These are phyloP conservation scores for Ictidomys tridecemlineatus DNA, from an alignment of 2,113 vertebrate genomes.

Conservation along the genomic window DNA sequence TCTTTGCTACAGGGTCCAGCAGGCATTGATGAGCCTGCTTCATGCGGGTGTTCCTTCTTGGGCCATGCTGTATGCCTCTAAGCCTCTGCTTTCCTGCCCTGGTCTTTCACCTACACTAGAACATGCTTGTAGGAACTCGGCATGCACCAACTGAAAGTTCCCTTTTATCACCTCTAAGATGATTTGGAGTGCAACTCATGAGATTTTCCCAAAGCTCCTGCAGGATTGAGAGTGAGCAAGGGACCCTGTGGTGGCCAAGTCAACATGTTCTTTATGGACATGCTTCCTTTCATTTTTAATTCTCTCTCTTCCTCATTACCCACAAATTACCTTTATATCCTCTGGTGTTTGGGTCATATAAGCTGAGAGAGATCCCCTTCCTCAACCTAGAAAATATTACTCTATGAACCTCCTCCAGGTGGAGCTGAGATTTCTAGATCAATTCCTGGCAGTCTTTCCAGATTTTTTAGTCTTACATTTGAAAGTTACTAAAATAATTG, in stretches of 20 bases:
- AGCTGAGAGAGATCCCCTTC: background rate
- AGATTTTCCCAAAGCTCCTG: background rate
- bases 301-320: background rate
- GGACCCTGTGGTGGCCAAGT: background rate
- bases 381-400: background rate
- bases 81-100: background rate
- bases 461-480: background rate
- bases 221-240: background rate
- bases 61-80: background rate
- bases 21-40: background rate
- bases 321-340: background rate
- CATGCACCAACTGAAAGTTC: background rate
- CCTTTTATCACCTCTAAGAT: background rate
- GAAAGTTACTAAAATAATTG: conserved; percentile 45
- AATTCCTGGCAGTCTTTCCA: background rate
- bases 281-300: background rate
- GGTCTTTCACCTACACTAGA: background rate
- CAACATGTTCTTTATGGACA: background rate
- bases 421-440: background rate
- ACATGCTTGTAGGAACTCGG: background rate
- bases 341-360: background rate
- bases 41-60: background rate
- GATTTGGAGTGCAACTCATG: background rate
- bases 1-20: background rate
- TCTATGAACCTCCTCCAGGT: background rate